Evolutionary conservation across 2,888 invertebrate species (phyloP), one percentile per base, ranked within the genome.

Genomic region (Imbricaverruca yamaguchii): DNA sequence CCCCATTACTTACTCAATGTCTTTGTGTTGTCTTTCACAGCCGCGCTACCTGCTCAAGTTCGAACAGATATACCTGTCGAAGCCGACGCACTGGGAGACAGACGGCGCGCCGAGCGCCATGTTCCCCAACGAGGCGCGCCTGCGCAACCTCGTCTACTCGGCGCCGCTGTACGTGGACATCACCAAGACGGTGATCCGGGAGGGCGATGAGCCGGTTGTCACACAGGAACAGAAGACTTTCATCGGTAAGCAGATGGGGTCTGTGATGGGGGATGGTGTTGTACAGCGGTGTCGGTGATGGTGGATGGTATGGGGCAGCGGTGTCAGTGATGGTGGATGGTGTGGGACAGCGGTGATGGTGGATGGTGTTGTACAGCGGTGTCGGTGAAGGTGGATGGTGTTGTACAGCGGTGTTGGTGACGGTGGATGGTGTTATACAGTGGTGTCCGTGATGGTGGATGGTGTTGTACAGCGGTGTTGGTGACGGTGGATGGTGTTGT

Each of bases 1-100:
- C n/a, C n/a, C n/a, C n/a, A n/a, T n/a, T n/a, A n/a, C n/a, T n/a
- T n/a, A n/a, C n/a, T n/a, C n/a, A n/a, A n/a, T n/a, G n/a, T n/a
- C n/a, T n/a, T n/a, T n/a, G n/a, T n/a, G n/a, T n/a, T n/a, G n/a
- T n/a, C 21, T 67, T 18, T 84, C 88, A 83, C 86, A 92, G 89
- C 94, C 97, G 0, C 91, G 94, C 83, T 98, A 97, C 89, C 89
- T 95, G 67, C 87, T 99, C 12, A 99, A 98, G 88, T 99, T 99
- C 88, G 98, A 98, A 87, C 98, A 99, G 89, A 98, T 99, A 87
- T 99, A 99, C 87, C 88, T 99, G 79, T 98, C 98, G 0, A 99
- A 99, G 88, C 99, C 99, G 4, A 99, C 98, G 12, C 99, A 99
- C 90, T 99, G 99, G 99, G 99, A 99, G 88, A 99, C 99, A 89